phyloP scores from a whole-genome alignment of 2,113 vertebrate genomes.

The Gorsachius goisagi region DNA sequence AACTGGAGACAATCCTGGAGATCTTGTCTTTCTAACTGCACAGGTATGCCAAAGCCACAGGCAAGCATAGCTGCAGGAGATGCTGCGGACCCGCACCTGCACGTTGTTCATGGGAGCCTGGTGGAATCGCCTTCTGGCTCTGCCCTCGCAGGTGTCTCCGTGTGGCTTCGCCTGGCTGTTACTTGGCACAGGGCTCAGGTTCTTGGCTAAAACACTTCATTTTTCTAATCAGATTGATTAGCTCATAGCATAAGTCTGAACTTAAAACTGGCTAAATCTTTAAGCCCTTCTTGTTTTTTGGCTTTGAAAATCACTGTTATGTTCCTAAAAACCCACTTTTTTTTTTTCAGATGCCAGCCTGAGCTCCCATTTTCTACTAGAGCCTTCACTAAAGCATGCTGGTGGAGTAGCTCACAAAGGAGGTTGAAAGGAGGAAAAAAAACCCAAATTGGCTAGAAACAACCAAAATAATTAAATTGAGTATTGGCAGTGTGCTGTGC shows the following conservation, averaged over 20 bases:
- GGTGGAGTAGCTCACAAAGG: not conserved
- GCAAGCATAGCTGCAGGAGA: not conserved
- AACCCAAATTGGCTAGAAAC: not conserved
- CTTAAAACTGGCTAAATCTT: not conserved
- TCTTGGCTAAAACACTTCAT: not conserved
- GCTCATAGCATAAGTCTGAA: not conserved
- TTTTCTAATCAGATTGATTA: constrained; percentile 1
- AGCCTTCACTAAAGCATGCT: not conserved
- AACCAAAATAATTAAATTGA: not conserved
- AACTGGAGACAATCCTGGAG: not conserved
- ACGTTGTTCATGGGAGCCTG: fast-evolving
- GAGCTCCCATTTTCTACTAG: not conserved
- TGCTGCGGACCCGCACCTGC: not conserved
- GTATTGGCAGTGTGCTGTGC: not conserved
- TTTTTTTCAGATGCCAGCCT: not conserved
- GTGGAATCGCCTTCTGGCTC: not conserved
- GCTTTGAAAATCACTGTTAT: not conserved
- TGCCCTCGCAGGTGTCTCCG: fast-evolving
- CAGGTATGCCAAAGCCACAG: fast-evolving
- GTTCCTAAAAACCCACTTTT: not conserved
- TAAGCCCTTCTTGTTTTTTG: not conserved
- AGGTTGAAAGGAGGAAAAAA: not conserved
- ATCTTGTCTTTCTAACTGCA: not conserved
- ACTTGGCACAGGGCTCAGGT: not conserved
- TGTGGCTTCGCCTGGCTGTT: not conserved